phyloP scores from a whole-genome alignment of 2,113 vertebrate genomes.

The Apteryx mantelli region DNA sequence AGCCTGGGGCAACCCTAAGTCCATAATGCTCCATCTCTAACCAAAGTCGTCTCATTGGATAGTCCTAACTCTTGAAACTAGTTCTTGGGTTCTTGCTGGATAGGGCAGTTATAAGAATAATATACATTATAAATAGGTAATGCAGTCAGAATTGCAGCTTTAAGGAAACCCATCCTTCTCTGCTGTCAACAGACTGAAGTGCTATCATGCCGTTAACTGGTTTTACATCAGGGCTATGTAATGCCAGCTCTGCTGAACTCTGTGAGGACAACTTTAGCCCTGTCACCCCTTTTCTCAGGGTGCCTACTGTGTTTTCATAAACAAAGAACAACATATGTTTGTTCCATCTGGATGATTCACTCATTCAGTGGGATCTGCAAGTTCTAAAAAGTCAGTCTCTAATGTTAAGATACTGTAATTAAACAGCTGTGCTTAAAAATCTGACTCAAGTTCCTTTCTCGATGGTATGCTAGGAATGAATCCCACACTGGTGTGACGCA shows the following conservation, averaged over 20 bases:
- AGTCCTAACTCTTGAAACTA: background rate
- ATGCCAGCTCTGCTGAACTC: slow-evolving; percentile 21
- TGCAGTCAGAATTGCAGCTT: background rate
- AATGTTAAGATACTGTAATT: slow-evolving; percentile 38
- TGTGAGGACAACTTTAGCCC: slow-evolving; percentile 25
- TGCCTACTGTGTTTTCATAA: slow-evolving; percentile 27
- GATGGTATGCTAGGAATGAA: background rate
- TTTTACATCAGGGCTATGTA: background rate
- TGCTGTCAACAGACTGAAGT: background rate
- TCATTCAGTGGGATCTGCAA: slow-evolving; percentile 37
- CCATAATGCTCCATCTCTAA: background rate
- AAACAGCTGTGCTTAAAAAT: slow-evolving; percentile 19
- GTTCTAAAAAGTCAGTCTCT: slow-evolving; percentile 48
- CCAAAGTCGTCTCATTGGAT: background rate
- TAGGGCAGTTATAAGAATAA: background rate
- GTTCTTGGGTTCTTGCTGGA: background rate
- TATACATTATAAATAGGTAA: background rate
- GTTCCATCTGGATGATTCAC: slow-evolving; percentile 56
- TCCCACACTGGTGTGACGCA: background rate
- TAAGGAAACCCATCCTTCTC: background rate
- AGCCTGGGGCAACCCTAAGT: background rate
- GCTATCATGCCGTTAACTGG: background rate
- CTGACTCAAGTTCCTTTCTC: slow-evolving; percentile 3
- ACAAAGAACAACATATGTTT: slow-evolving; percentile 67
- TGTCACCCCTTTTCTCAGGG: slow-evolving; percentile 21